Evolutionary conservation across 1,140 invertebrate species (phyloP), one percentile per base, ranked within the genome.

Genomic region (Prorops nasuta): DNA sequence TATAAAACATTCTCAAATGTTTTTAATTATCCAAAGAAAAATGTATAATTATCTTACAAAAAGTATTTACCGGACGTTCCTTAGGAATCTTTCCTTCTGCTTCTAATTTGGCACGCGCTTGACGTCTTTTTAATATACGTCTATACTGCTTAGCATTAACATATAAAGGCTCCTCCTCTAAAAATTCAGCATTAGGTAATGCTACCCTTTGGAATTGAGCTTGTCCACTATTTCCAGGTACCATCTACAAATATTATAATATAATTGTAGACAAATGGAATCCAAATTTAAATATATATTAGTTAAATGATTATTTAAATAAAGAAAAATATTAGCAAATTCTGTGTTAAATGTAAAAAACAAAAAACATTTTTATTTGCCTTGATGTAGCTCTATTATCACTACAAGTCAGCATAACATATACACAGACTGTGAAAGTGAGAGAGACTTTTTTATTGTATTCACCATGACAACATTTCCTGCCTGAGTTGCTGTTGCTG

Each of bases 81-180:
- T 98, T 98, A 17, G 96, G 94, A 73, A 99, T 98, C 76, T 95
- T 91, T 19, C 94, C 94, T 67, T 89, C 87, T 6, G 91, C 90
- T 74, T 96, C 92, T 35, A 97, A 77, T 72, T 94, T 94, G 0
- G 94, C 94, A 37, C 94, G 77, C 0, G 93, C 94, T 64, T 94
- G 91, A 44, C 94, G 77, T 52, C 94, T 78, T 69, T 95, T 94
- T 6, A 97, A 78, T 65, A 97, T 97, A 48, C 93, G 81, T 66
- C 93, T 90, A 74, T 97, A 97, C 69, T 99, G 97, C 70, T 96
- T 96, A n/a, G 95, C 95, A 81, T 98, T 99, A 0, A 99, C 97
- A 77, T 98, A 99, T 6, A 98, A 73, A 1, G 94, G 92, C 66
- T 97, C 93, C 71, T 96, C 93, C 75, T 94, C 91, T 12, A 93